These are phyloP conservation scores for Drosophila malerkotliana DNA, from an alignment of 1,140 invertebrate species.

Conservation along the genomic window DNA sequence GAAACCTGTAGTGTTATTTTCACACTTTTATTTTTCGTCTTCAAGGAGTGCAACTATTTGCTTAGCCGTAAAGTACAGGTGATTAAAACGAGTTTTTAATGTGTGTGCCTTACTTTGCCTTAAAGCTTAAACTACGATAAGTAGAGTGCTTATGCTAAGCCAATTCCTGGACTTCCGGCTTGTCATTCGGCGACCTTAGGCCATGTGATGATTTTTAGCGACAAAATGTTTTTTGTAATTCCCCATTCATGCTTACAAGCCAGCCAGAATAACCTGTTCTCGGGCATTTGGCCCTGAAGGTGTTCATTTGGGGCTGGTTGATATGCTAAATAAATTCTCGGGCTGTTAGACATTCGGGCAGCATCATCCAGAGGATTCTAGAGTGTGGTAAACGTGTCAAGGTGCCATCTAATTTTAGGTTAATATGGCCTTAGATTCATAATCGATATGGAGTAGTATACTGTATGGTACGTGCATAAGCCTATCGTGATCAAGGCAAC, in stretches of 20 bases:
- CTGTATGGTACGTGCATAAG: conserved; percentile 26
- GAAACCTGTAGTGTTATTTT: neutral
- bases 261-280: conserved; percentile 36
- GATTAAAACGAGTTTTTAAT: conserved; percentile 37
- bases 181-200: conserved; percentile 29
- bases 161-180: conserved; percentile 45
- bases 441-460: conserved; percentile 18
- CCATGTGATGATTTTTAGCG: neutral
- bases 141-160: conserved; percentile 21
- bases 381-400: conserved; percentile 20
- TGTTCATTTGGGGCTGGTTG: conserved; percentile 18
- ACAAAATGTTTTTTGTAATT: conserved; percentile 27
- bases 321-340: conserved; percentile 36
- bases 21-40: conserved; percentile 10
- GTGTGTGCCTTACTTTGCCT: conserved; percentile 24
- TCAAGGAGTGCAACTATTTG: conserved; percentile 28
- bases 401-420: neutral
- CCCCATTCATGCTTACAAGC: conserved; percentile 45
- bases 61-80: conserved; percentile 5
- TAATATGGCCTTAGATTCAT: conserved; percentile 3
- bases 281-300: conserved; percentile 25
- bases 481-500: conserved; percentile 34
- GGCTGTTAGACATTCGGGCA: conserved; percentile 2
- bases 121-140: neutral
- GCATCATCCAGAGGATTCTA: conserved; percentile 1